phyloP scores from a whole-genome alignment of 2,113 vertebrate species.

The Glareola pratincola region DNA sequence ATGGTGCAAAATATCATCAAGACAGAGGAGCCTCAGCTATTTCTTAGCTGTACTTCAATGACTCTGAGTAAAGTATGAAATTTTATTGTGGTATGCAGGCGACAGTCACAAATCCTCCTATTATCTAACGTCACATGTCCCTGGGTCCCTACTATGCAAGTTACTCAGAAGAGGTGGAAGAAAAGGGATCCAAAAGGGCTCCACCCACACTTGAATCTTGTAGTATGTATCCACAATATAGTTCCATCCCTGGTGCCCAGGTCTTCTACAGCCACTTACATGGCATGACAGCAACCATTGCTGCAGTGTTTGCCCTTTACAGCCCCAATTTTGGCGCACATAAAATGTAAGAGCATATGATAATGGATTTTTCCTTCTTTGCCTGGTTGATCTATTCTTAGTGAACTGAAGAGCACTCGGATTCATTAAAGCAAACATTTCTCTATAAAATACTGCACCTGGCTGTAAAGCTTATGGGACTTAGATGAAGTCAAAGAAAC shows the following conservation, averaged over 20 bases:
- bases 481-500: conserved; percentile 22
- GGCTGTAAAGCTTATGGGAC: not conserved
- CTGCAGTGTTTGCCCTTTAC: not conserved
- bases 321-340: not conserved
- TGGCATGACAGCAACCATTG: not conserved
- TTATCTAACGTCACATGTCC: not conserved
- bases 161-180: not conserved
- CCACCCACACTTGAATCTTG: not conserved
- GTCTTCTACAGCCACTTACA: not conserved
- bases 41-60: not conserved
- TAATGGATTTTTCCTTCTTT: not conserved
- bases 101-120: not conserved
- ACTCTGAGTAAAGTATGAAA: not conserved
- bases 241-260: not conserved
- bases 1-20: not conserved
- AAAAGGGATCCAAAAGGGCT: not conserved
- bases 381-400: not conserved
- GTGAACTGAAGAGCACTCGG: not conserved
- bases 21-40: not conserved
- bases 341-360: not conserved
- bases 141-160: not conserved
- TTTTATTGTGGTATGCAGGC: not conserved
- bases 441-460: not conserved
- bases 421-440: conserved; percentile 29
- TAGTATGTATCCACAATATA: not conserved